These are phyloP conservation scores for Melipona bicolor DNA, from an alignment of 2,888 invertebrate species.

Conservation along the genomic window DNA sequence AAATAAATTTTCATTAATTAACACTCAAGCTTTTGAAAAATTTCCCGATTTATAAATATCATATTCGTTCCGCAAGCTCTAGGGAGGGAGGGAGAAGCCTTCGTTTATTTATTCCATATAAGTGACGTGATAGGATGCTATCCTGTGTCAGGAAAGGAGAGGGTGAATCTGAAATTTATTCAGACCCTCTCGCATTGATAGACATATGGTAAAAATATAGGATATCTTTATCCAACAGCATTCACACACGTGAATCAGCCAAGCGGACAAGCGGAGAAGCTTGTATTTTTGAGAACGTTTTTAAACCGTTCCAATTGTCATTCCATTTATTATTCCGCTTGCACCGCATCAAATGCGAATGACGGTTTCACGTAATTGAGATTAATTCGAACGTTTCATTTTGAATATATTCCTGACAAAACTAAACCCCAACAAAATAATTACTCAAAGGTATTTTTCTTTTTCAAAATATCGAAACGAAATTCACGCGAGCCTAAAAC, in stretches of 20 bases:
- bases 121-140: slow-evolving; percentile 15
- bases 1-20: neutral
- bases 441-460: neutral
- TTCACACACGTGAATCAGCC: no score
- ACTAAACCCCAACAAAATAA: no score
- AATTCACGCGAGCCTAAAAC: neutral
- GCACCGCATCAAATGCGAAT: neutral
- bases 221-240: slow-evolving; percentile 5
- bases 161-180: slow-evolving; percentile 46
- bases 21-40: neutral
- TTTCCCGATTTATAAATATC: slow-evolving; percentile 25
- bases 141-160: neutral
- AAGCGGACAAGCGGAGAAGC: neutral
- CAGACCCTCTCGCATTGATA: slow-evolving; percentile 37
- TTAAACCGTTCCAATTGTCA: neutral
- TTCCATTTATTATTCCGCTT: neutral
- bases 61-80: neutral
- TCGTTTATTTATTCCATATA: slow-evolving; percentile 38
- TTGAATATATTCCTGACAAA: neutral
- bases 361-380: neutral
- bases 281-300: slow-evolving; percentile 14
- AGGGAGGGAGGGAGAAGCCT: neutral
- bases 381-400: neutral
- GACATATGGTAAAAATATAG: slow-evolving; percentile 29
- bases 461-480: neutral